phyloP scores from a whole-genome alignment of 1,140 invertebrate genomes.

The Centruroides sculpturatus region DNA sequence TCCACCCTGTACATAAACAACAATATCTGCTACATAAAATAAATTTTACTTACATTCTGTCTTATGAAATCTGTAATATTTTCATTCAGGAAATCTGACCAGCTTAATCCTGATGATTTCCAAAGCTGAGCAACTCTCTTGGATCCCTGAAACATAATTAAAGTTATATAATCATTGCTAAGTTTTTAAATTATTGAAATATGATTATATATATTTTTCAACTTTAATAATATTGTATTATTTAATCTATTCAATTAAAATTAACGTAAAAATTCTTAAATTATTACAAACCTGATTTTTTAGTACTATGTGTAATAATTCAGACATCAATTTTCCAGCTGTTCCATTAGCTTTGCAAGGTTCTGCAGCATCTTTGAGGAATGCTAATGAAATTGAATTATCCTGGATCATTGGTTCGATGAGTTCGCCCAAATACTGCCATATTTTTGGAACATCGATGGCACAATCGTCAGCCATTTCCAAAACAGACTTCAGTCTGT shows the following conservation, averaged over 20 bases:
- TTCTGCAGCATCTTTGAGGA: constrained; percentile 24
- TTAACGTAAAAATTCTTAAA: no score
- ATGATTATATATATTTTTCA: no score
- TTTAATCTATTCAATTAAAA: no score
- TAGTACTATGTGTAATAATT: constrained; percentile 39
- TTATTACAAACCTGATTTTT: constrained; percentile 42
- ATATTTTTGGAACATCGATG: constrained; percentile 53
- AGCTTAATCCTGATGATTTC: constrained; percentile 23
- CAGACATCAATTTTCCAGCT: constrained; percentile 26
- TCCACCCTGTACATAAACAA: no score
- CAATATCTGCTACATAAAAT: no score
- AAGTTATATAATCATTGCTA: background rate
- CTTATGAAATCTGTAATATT: constrained; percentile 24
- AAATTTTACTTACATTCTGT: constrained; percentile 23
- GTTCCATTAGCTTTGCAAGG: constrained; percentile 22
- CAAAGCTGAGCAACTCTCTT: constrained; percentile 25
- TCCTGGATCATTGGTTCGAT: constrained; percentile 29
- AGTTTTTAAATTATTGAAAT: no score
- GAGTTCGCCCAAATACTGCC: constrained; percentile 49
- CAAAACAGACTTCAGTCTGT: no score
- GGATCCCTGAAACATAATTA: constrained; percentile 22
- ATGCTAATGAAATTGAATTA: constrained; percentile 24
- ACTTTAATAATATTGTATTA: no score
- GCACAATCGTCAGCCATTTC: no score
- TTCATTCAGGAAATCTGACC: constrained; percentile 24